phyloP scores from a whole-genome alignment of 1,140 invertebrate genomes.

The Himalopsyche phryganea region DNA sequence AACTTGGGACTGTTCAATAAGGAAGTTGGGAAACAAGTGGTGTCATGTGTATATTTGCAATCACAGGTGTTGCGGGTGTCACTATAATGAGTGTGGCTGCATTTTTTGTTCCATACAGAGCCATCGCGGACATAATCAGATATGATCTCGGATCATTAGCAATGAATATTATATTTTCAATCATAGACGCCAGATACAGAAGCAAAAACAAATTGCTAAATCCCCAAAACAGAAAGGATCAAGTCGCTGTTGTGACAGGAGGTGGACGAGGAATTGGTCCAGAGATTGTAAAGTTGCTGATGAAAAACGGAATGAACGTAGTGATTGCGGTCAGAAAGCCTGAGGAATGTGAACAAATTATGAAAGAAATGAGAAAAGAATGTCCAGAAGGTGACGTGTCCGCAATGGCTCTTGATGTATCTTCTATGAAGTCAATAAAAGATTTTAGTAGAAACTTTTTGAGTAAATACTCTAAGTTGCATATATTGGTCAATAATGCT shows the following conservation, averaged over 20 bases:
- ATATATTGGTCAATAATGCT: constrained; percentile 82
- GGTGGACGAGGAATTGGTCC: constrained; percentile 82
- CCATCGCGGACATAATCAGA: no score
- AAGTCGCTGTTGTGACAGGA: constrained; percentile 83
- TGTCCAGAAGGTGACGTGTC: not conserved
- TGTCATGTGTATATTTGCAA: no score
- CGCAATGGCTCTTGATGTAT: constrained; percentile 54
- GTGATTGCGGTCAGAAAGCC: constrained; percentile 76
- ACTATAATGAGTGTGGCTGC: no score
- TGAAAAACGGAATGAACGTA: constrained; percentile 77
- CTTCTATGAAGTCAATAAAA: constrained; percentile 69
- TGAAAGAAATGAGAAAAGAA: constrained; percentile 33
- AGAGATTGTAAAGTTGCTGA: constrained; percentile 71
- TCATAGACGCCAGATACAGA: no score
- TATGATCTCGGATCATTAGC: no score
- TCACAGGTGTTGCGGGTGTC: no score
- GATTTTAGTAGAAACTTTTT: constrained; percentile 68
- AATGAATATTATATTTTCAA: no score
- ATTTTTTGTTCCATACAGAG: no score
- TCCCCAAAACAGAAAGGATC: constrained; percentile 38
- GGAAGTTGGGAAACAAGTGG: no score
- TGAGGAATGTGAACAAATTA: constrained; percentile 54
- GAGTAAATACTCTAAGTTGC: constrained; percentile 59
- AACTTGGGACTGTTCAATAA: no score
- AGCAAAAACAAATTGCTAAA: no score